These are phyloP conservation scores for Hiodon tergisus DNA, from an alignment of 2,113 vertebrate genomes.

Conservation along the genomic window DNA sequence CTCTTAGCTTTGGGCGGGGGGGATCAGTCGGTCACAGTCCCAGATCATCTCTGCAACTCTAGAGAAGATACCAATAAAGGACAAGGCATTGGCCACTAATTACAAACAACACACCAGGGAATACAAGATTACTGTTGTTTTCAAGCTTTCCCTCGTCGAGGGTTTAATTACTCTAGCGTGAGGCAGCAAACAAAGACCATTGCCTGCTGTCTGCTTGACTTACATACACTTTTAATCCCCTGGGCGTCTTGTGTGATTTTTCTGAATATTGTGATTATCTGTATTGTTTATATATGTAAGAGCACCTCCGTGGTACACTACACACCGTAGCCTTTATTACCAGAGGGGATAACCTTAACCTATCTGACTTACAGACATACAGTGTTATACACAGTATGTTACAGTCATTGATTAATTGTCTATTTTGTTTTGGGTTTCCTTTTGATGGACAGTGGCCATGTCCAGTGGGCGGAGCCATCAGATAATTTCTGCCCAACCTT, in stretches of 20 bases:
- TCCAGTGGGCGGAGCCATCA: neutral
- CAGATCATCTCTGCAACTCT: slow-evolving; percentile 10
- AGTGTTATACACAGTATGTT: neutral
- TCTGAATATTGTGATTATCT: neutral
- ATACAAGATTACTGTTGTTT: slow-evolving; percentile 18
- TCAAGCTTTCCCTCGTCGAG: slow-evolving; percentile 11
- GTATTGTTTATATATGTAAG: neutral
- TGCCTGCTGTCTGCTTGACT: neutral
- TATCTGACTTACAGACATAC: neutral
- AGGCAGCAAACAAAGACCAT: slow-evolving; percentile 12
- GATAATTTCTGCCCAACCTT: neutral
- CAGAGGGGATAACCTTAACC: neutral
- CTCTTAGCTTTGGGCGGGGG: slow-evolving; percentile 7
- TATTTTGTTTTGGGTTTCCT: neutral
- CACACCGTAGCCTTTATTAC: neutral
- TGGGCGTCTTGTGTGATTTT: neutral
- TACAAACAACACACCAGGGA: slow-evolving; percentile 19
- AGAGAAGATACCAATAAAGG: slow-evolving; percentile 3
- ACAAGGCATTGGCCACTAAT: slow-evolving; percentile 12
- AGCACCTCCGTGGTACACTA: neutral
- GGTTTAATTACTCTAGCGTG: slow-evolving; percentile 14
- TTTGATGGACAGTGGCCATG: neutral
- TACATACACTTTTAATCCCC: neutral
- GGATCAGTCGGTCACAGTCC: neutral
- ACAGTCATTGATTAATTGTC: neutral